Evolutionary conservation across 2,888 invertebrate species (phyloP).

Genomic region (Timema podura): DNA sequence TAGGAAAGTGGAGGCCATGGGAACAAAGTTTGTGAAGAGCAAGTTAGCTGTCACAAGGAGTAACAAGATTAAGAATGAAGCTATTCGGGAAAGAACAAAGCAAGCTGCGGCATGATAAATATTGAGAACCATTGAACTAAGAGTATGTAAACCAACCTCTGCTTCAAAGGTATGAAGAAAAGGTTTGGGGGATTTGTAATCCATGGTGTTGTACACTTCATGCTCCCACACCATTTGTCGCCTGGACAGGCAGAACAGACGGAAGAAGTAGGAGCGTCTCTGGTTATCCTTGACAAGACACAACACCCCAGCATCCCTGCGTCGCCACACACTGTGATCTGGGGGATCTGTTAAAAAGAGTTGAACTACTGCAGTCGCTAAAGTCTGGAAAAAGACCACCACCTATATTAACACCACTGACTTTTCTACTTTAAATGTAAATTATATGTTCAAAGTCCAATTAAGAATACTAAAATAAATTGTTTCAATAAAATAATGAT

Average conservation of each 20-base stretch:
- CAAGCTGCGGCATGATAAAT: too few species aligned
- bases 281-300: constrained; percentile 89
- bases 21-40: too few species aligned
- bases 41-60: too few species aligned
- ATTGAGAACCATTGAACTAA: too few species aligned
- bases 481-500: too few species aligned
- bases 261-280: constrained; percentile 84
- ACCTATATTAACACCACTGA: background rate
- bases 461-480: too few species aligned
- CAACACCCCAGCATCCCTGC: constrained; percentile 79
- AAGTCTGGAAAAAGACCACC: constrained; percentile 54
- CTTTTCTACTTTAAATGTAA: background rate
- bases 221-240: constrained; percentile 87
- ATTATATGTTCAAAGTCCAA: too few species aligned
- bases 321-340: constrained; percentile 78
- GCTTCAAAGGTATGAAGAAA: constrained; percentile 94
- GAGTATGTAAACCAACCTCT: constrained; percentile 55
- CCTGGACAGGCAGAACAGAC: constrained; percentile 78
- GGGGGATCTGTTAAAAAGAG: constrained; percentile 82
- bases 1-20: too few species aligned
- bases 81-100: too few species aligned
- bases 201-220: constrained; percentile 87
- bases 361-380: constrained; percentile 82
- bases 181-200: constrained; percentile 71
- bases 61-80: too few species aligned